These are phyloP conservation scores for Callosobruchus maculatus DNA, from an alignment of 2,888 invertebrate species.

Conservation along the genomic window DNA sequence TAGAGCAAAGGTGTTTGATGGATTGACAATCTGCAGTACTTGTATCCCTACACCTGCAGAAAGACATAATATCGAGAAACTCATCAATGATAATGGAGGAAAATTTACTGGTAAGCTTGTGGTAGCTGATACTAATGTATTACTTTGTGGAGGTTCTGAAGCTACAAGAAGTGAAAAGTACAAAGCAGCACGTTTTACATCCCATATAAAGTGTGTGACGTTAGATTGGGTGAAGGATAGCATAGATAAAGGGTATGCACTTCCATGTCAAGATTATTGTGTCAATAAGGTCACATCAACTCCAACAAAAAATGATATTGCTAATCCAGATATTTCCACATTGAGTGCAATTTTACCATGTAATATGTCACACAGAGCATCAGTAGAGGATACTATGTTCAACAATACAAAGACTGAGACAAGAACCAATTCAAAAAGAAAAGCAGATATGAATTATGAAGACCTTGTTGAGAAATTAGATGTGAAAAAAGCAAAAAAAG, in stretches of 20 bases:
- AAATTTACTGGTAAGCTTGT: conserved; percentile 48
- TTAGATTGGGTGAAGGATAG: conserved; percentile 80
- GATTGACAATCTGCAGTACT: conserved; percentile 74
- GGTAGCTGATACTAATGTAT: conserved; percentile 55
- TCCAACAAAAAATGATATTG: conserved; percentile 56
- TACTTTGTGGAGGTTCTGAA: conserved; percentile 53
- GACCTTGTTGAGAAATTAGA: conserved; percentile 52
- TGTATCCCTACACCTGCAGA: conserved; percentile 60
- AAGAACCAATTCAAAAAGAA: background rate
- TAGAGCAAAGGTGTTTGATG: conserved; percentile 69
- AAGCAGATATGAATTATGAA: conserved; percentile 14
- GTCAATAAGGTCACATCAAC: conserved; percentile 59
- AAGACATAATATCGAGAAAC: conserved; percentile 60
- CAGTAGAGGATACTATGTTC: conserved; percentile 18
- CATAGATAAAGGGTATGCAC: conserved; percentile 64
- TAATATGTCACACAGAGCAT: conserved; percentile 14
- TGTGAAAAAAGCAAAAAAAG: conserved; percentile 64
- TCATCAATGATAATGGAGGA: conserved; percentile 73
- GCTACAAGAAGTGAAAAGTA: conserved; percentile 63
- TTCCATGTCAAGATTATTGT: conserved; percentile 57
- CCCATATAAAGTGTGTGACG: conserved; percentile 61
- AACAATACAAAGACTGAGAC: background rate
- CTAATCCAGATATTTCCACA: conserved; percentile 50
- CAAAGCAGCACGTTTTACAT: conserved; percentile 54
- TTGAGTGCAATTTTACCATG: conserved; percentile 46